phyloP scores from a whole-genome alignment of 1,140 invertebrate species.

The Drosophila fuyamai region DNA sequence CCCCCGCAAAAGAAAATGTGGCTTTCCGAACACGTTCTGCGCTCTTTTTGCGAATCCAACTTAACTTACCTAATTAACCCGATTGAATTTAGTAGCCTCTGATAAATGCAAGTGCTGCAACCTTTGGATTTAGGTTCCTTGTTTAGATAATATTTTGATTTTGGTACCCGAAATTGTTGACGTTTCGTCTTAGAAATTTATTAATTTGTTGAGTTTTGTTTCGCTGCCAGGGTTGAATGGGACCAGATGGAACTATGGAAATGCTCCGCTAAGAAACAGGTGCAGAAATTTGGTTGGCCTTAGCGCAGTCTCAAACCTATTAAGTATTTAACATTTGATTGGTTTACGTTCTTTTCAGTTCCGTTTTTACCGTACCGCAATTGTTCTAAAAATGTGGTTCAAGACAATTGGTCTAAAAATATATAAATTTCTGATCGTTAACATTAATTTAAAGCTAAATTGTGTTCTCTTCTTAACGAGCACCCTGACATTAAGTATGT shows the following conservation, averaged over 20 bases:
- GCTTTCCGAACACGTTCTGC: constrained; percentile 41
- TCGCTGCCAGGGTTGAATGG: constrained; percentile 18
- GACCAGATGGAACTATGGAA: constrained; percentile 1
- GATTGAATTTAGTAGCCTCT: constrained; percentile 15
- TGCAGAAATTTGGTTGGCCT: neutral
- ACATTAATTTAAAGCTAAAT: too few species aligned
- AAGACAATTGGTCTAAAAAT: too few species aligned
- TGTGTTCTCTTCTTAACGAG: too few species aligned
- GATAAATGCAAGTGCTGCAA: constrained; percentile 19
- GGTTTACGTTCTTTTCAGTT: too few species aligned
- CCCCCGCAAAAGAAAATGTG: constrained; percentile 35
- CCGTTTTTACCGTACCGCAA: too few species aligned
- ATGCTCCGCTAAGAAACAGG: neutral
- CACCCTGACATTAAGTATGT: too few species aligned
- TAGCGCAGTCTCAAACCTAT: neutral
- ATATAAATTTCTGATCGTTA: too few species aligned
- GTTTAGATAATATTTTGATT: constrained; percentile 37
- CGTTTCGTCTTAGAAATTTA: constrained; percentile 22
- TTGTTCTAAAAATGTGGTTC: too few species aligned
- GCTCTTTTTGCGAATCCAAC: neutral
- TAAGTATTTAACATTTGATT: too few species aligned
- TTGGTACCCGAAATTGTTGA: constrained; percentile 66
- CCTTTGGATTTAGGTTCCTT: constrained; percentile 16
- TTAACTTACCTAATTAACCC: constrained; percentile 64
- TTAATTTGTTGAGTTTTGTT: constrained; percentile 37